Evolutionary conservation across 2,888 invertebrate species (phyloP), one percentile per base, ranked within the genome.

Genomic region (Tiphia femorata): DNA sequence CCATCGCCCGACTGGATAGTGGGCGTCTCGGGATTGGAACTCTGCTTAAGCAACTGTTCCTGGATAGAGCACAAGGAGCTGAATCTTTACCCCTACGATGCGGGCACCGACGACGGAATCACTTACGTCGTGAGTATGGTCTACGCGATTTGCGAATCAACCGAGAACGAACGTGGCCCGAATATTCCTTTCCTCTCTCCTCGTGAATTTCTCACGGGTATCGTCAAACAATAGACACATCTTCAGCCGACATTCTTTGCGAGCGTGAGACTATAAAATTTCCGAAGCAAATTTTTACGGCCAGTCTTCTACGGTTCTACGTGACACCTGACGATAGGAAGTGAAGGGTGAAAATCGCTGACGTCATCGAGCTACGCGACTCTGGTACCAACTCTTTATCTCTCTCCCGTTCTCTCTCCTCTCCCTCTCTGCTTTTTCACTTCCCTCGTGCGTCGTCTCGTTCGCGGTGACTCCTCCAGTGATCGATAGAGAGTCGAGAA

Each of bases 1-100:
- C 98, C 98, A 0, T 96, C 97, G 8, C 98, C 98, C 0, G 98
- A 99, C 86, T 99, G 98, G 98, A 93, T 97, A 72, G 94, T 97
- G 37, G 98, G 98, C 0, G 91, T 98, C 25, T 94, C 89, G 53
- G 92, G 93, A 0, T 84, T 97, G 49, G 92, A 98, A 78, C 87
- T 99, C 6, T 99, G 99, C 79, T 87, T 90, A 56, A 85, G 87
- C 58, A 94, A 98, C 84, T 97, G 98, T 81, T 88, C 94, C 0
- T 99, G 99, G 99, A 87, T 90, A n/a, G 92, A 93, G 68, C 88
- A 91, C 54, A 86, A 92, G 73, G 89, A 90, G 30, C 86, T 98
- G 35, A 95, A 97, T 84, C 86, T 99, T 23, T 93, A 89, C 79
- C 97, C 98, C 0, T 97, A 94, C 86, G 98, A 99, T 85, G 97